Base-by-base conservation (phyloP, 2,797 vertebrate genomes). In the Rhinatrema bivittatum region DNA sequence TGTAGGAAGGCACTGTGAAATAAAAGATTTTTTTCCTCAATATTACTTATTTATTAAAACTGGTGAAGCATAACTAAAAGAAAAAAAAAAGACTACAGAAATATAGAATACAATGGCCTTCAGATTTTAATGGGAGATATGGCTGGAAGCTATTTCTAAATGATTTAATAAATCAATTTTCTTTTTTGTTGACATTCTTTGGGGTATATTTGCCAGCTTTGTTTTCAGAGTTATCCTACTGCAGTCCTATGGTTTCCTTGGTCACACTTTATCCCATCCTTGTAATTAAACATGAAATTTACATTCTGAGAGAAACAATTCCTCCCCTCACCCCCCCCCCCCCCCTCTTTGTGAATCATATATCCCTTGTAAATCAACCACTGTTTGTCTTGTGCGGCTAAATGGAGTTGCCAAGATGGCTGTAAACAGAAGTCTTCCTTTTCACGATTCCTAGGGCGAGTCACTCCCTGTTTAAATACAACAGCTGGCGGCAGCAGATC, bases 31-130 rank as follows among this genome's bases (percentile, higher is more conserved):
- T 40, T 38, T 32, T n/a, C 35, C 50, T 50, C 55, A 25, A 24
- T 73, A 79, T 85, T 73, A 82, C 77, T 85, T 86, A 84, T 86
- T 86, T 86, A 86, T 85, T 80, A 79, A 78, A 80, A 54, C 54
- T 81, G 54, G 62, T 49, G 73, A 74, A 84, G 79, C 74, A 73
- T 82, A 78, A 75, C 71, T 82, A 78, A 85, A 76, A 69, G 43
- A 70, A 59, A 68, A 68, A n/a, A 74, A 75, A 78, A 73, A 70
- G 57, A 56, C 60, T 16, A 28, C 66, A 65, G 63, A 78, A 82
- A 73, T 50, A 56, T 52, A 70, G 68, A 81, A 80, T 76, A 84
- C 80, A 84, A 81, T 78, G 77, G 74, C 44, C 72, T 67, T 68
- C 65, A 44, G 72, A 76, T 79, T 81, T 81, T 86, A 84, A 84